These are phyloP conservation scores for Apamea sordens DNA, from an alignment of 2,888 invertebrate species.

Conservation along the genomic window DNA sequence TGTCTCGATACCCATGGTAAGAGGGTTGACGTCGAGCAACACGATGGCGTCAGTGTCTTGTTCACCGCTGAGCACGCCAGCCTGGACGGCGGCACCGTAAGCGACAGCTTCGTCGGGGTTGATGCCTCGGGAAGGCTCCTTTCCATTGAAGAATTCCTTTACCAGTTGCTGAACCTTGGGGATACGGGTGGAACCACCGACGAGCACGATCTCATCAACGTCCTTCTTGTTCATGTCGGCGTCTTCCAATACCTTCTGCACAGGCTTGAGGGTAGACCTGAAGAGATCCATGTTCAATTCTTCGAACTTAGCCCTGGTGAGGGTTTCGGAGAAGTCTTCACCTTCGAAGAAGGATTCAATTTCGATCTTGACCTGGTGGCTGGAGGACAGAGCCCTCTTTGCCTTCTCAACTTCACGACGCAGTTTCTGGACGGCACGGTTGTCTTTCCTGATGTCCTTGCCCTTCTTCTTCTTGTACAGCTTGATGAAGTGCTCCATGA, in stretches of 20 bases:
- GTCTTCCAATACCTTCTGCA: conserved; percentile 98
- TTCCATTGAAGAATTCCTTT: conserved; percentile 98
- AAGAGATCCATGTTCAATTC: conserved; percentile 98
- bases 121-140: conserved; percentile 99
- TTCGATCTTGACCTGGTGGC: conserved; percentile 99
- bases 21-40: conserved; percentile 98
- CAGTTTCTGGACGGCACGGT: conserved; percentile 98
- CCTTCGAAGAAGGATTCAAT: conserved; percentile 99
- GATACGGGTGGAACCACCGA: conserved; percentile 99
- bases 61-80: conserved; percentile 99
- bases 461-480: conserved; percentile 99
- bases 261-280: conserved; percentile 98
- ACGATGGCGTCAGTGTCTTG: conserved; percentile 99
- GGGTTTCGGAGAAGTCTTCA: conserved; percentile 99
- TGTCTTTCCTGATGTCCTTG: conserved; percentile 98
- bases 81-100: conserved; percentile 99
- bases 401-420: conserved; percentile 99
- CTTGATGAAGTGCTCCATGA: conserved; percentile 99
- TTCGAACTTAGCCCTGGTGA: conserved; percentile 99
- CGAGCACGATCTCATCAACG: conserved; percentile 99
- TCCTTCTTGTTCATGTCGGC: conserved; percentile 99
- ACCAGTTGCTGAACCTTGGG: conserved; percentile 98
- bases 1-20: conserved; percentile 99
- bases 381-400: conserved; percentile 98
- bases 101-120: conserved; percentile 99